Evolutionary conservation across 2,113 vertebrate genomes (phyloP).

Genomic region (Pipra filicauda): DNA sequence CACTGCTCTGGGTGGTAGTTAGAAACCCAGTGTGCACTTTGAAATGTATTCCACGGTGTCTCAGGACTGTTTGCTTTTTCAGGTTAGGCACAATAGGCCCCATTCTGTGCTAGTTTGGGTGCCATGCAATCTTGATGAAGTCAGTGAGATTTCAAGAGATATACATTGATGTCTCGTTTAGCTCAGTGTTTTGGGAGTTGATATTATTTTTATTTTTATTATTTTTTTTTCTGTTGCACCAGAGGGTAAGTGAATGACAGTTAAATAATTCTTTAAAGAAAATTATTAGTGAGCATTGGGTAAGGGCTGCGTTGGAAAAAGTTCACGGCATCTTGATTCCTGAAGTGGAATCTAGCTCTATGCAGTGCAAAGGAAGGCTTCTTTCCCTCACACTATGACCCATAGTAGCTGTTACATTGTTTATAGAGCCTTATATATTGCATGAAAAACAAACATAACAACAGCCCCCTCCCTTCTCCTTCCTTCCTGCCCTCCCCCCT

Average conservation of each 20-base stretch:
- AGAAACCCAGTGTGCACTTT: not conserved
- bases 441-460: not conserved
- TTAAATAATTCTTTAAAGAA: not conserved
- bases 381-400: not conserved
- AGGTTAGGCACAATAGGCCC: not conserved
- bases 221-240: not conserved
- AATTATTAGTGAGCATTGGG: not conserved
- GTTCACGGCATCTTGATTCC: not conserved
- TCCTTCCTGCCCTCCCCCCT: not conserved
- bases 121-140: not conserved
- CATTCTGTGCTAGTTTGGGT: not conserved
- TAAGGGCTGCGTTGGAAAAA: not conserved
- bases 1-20: not conserved
- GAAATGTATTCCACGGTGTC: not conserved
- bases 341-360: not conserved
- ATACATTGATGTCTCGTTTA: not conserved
- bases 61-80: not conserved
- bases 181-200: not conserved
- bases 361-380: not conserved
- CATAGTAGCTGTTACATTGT: not conserved
- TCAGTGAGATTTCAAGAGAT: not conserved
- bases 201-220: not conserved
- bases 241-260: not conserved
- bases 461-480: not conserved
- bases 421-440: not conserved